Percentiles rank a stretch among this genome's conserved stretches.
Conservation (phyloP, 2,113 vertebrate species). For the Haplochromis burtoni region DNA sequence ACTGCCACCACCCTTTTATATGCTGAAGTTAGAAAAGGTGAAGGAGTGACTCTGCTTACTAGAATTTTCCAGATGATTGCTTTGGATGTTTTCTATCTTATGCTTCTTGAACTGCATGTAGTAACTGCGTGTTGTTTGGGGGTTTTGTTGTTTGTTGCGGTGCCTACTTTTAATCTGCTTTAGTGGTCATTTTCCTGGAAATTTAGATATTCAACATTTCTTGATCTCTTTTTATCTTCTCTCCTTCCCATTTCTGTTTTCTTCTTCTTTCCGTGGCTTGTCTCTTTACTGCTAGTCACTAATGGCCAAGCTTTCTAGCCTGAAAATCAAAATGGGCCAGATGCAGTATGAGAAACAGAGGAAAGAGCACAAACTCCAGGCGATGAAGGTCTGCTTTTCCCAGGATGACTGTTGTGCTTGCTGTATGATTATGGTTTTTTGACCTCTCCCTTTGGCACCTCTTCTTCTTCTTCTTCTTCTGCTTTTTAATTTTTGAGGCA, state of each 20-base stretch:
- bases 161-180: not conserved
- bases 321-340: conserved; percentile 99
- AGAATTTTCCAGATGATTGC: not conserved
- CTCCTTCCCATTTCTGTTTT: conserved; percentile 29
- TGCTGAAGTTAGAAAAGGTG: not conserved
- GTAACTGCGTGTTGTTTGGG: not conserved
- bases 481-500: not conserved
- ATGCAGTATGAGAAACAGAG: conserved; percentile 98
- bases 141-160: not conserved
- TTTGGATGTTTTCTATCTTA: not conserved
- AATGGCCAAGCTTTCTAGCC: conserved; percentile 99
- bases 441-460: conserved; percentile 38
- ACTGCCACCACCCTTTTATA: not conserved
- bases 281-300: conserved; percentile 81
- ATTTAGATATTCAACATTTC: not conserved
- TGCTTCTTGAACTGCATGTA: not conserved
- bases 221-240: conserved; percentile 29
- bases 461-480: not conserved
- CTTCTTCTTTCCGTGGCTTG: conserved; percentile 49
- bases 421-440: conserved; percentile 56
- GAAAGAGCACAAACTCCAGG: conserved; percentile 88
- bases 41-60: not conserved
- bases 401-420: conserved; percentile 53
- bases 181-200: not conserved
- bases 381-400: conserved; percentile 83